Percentiles rank a stretch among this genome's conserved stretches.
Conservation (phyloP, 2,797 vertebrate genomes). For the Dicrostonyx torquatus region DNA sequence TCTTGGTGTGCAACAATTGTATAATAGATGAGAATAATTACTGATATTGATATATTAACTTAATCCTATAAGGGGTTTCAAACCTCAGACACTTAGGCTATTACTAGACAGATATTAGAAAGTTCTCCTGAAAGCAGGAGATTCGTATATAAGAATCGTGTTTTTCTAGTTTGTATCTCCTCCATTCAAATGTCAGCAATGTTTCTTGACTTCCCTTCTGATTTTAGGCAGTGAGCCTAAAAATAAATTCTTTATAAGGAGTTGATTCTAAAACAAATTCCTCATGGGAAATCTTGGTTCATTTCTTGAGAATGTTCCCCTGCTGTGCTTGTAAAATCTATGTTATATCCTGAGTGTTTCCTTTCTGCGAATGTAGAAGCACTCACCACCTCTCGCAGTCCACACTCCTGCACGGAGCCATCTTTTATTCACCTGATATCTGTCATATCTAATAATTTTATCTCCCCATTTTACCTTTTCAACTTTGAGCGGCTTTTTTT, state of each 20-base stretch:
- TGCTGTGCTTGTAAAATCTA: not conserved
- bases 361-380: not conserved
- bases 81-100: not conserved
- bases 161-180: not conserved
- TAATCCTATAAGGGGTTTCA: not conserved
- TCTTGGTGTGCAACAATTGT: not conserved
- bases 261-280: not conserved
- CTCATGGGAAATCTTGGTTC: not conserved
- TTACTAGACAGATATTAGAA: not conserved
- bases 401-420: not conserved
- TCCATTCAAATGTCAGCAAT: constrained; percentile 24
- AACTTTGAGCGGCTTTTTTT: not conserved
- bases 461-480: not conserved
- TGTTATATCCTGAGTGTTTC: not conserved
- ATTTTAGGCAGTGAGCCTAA: not conserved
- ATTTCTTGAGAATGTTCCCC: not conserved
- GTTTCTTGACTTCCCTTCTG: not conserved
- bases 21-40: not conserved
- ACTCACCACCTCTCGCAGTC: not conserved
- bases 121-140: not conserved
- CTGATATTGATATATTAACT: not conserved
- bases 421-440: not conserved
- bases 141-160: not conserved
- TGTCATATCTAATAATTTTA: not conserved
- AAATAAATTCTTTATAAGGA: not conserved